Evolutionary conservation across 2,888 invertebrate genomes (phyloP).

Genomic region (Drosophila percnosoma): DNA sequence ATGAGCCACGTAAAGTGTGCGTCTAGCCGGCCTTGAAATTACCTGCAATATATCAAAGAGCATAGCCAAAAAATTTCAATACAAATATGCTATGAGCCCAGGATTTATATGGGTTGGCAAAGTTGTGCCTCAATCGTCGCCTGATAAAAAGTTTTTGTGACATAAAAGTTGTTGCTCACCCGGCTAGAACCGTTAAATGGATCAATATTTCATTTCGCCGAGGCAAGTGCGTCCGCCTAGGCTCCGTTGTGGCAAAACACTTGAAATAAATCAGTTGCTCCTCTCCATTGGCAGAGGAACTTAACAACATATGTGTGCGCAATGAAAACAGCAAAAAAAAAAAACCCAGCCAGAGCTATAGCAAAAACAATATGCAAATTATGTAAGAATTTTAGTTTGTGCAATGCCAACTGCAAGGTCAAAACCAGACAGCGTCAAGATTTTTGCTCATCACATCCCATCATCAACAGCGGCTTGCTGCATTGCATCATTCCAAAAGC

Average conservation of each 20-base stretch:
- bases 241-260: conserved; percentile 45
- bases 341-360: neutral
- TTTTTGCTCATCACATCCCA: conserved; percentile 35
- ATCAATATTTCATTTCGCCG: conserved; percentile 71
- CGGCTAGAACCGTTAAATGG: conserved; percentile 44
- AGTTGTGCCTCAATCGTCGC: conserved; percentile 19
- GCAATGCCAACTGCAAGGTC: conserved; percentile 65
- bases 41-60: conserved; percentile 50
- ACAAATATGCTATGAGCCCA: conserved; percentile 17
- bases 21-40: conserved; percentile 48
- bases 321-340: conserved; percentile 13
- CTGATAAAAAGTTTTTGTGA: conserved; percentile 36
- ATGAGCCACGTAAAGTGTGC: conserved; percentile 56
- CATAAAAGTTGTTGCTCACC: conserved; percentile 22
- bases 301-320: conserved; percentile 30
- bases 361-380: conserved; percentile 25
- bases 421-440: conserved; percentile 23
- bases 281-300: conserved; percentile 8
- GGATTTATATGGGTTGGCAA: conserved; percentile 58
- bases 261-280: conserved; percentile 63
- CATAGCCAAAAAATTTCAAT: conserved; percentile 23
- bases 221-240: conserved; percentile 12
- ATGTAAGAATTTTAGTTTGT: conserved; percentile 42
- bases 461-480: conserved; percentile 39
- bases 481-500: conserved; percentile 16